Evolutionary conservation across 1,140 invertebrate species (phyloP).

Genomic region (Pseudomyrmex cubaensis): DNA sequence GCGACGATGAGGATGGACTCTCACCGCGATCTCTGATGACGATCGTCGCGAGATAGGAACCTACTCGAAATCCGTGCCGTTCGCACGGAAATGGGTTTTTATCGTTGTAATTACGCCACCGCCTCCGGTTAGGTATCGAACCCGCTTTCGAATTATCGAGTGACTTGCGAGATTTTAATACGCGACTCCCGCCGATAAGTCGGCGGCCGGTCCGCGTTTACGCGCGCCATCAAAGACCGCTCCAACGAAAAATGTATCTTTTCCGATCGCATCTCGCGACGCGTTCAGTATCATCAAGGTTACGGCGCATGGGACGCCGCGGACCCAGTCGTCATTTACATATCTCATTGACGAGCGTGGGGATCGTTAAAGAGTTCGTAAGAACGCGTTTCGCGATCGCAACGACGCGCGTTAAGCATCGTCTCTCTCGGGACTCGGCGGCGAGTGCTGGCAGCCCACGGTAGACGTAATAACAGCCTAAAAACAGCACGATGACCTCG

Average conservation of each 20-base stretch:
- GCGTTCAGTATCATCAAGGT: constrained; percentile 44
- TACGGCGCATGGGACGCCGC: constrained; percentile 6
- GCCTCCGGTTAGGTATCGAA: no score
- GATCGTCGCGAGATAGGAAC: not conserved
- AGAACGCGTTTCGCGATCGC: constrained; percentile 22
- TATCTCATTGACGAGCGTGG: constrained; percentile 40
- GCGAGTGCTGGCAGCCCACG: not conserved
- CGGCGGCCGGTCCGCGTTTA: constrained; percentile 16
- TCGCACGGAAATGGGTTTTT: constrained; percentile 38
- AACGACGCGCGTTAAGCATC: not conserved
- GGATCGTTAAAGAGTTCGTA: constrained; percentile 25
- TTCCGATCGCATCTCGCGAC: constrained; percentile 36
- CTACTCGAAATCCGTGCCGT: not conserved
- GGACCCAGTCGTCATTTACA: constrained; percentile 25
- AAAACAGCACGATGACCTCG: constrained; percentile 64
- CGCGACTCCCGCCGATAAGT: constrained; percentile 28
- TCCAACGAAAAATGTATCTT: constrained; percentile 38
- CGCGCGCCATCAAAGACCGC: constrained; percentile 28
- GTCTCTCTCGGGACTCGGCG: not conserved
- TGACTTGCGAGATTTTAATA: constrained; percentile 41
- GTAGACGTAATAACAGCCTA: constrained; percentile 69
- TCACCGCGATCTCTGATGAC: not conserved
- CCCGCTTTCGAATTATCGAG: constrained; percentile 17
- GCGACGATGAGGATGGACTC: not conserved
- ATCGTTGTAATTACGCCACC: constrained; percentile 24